These are phyloP conservation scores for Recurvirostra avosetta DNA, from an alignment of 2,113 vertebrate genomes.

Conservation along the genomic window DNA sequence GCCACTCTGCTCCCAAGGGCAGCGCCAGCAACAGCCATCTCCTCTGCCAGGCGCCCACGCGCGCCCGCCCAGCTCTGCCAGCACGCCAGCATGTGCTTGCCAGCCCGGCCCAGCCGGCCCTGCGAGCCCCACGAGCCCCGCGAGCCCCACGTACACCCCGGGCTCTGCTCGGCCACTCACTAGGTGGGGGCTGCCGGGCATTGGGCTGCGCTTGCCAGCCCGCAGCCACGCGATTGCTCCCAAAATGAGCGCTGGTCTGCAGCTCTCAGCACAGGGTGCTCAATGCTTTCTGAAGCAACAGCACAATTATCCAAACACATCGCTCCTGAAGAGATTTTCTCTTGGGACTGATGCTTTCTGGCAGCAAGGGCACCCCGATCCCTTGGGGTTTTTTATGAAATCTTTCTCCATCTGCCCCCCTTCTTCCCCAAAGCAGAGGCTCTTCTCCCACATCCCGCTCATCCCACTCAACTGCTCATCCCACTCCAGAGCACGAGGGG, in stretches of 20 bases:
- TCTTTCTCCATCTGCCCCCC: neutral
- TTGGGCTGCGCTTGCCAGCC: fast-evolving
- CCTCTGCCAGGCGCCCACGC: neutral
- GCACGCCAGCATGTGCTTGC: fast-evolving
- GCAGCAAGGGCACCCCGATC: neutral
- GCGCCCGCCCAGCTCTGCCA: neutral
- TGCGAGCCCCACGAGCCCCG: neutral
- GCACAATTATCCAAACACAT: neutral
- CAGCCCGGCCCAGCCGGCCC: neutral
- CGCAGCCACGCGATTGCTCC: fast-evolving
- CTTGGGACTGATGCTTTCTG: neutral
- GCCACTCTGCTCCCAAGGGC: neutral
- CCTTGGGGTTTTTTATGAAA: neutral
- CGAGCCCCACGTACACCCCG: neutral
- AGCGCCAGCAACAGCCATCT: neutral
- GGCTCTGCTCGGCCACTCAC: neutral
- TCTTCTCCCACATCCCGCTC: neutral
- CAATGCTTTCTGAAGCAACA: no score
- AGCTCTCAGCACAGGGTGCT: neutral
- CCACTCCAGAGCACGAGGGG: neutral
- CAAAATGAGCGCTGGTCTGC: fast-evolving
- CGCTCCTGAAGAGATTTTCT: neutral
- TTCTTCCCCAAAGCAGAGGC: neutral
- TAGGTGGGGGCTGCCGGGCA: fast-evolving
- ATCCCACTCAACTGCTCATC: neutral